Percentiles rank a stretch among this genome's conserved stretches.
Conservation (phyloP, 2,888 invertebrate genomes). For the Pristionchus exspectatus region DNA sequence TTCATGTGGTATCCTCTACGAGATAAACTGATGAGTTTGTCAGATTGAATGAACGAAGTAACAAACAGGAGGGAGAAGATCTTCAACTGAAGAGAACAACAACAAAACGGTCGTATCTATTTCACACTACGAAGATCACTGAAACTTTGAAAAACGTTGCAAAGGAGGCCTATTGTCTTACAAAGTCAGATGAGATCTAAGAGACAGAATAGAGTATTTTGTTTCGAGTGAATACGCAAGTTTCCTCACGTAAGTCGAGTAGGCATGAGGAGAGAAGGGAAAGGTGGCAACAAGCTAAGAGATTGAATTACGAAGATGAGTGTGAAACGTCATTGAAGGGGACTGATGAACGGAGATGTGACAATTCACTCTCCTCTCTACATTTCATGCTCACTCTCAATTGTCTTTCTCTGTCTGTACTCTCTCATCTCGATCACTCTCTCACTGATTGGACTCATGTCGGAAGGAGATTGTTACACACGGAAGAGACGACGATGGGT, state of each 20-base stretch:
- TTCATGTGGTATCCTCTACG: background rate
- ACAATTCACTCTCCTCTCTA: background rate
- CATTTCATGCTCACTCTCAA: conserved; percentile 3
- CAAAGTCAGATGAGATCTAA: background rate
- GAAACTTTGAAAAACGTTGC: background rate
- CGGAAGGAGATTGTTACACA: conserved; percentile 24
- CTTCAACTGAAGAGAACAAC: background rate
- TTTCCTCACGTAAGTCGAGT: background rate
- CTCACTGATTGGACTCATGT: conserved; percentile 42
- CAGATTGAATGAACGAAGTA: background rate
- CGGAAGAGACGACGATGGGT: background rate
- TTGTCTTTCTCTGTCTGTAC: background rate
- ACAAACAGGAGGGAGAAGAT: background rate
- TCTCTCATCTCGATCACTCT: conserved; percentile 35
- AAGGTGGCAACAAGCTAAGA: conserved; percentile 8
- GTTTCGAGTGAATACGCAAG: conserved; percentile 18
- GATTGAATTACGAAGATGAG: conserved; percentile 14
- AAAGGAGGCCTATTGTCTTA: background rate
- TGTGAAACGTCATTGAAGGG: conserved; percentile 32
- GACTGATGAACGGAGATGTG: conserved; percentile 47
- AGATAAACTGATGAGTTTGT: background rate
- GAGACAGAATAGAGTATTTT: background rate
- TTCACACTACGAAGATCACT: background rate
- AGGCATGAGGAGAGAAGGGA: conserved; percentile 4
- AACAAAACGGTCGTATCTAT: background rate